Conservation (phyloP, 2,797 vertebrate species). For the Gambelia wislizenii region DNA sequence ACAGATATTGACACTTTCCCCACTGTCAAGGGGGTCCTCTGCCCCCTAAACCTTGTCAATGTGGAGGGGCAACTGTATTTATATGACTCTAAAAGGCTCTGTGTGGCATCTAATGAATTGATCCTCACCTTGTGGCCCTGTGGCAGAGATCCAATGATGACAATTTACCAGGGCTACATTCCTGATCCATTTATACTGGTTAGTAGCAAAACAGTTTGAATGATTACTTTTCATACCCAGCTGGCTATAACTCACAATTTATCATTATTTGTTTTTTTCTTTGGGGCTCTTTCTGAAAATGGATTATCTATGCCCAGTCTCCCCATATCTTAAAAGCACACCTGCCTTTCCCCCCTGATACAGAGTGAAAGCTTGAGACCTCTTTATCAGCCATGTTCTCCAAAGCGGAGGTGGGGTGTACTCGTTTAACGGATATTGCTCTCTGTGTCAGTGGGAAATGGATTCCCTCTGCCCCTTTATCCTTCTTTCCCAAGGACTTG, state of each 20-base stretch:
- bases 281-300: constrained; percentile 32
- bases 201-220: constrained; percentile 52
- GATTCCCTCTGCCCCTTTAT: not conserved
- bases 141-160: not conserved
- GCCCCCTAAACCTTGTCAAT: too few species aligned
- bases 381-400: not conserved
- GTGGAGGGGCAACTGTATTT: too few species aligned
- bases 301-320: constrained; percentile 33
- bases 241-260: constrained; percentile 58
- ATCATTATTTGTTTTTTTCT: constrained; percentile 54
- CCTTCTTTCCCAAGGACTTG: constrained; percentile 27
- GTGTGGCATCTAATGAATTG: not conserved
- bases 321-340: constrained; percentile 5
- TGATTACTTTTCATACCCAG: constrained; percentile 40
- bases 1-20: too few species aligned
- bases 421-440: constrained; percentile 5
- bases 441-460: not conserved
- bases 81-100: constrained; percentile 6
- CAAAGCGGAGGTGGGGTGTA: not conserved
- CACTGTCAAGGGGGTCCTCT: too few species aligned
- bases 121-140: not conserved
- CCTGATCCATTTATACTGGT: constrained; percentile 48
- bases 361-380: not conserved
- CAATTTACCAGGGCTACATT: constrained; percentile 23
- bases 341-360: constrained; percentile 30